Evolutionary conservation across 2,888 invertebrate genomes (phyloP).

Genomic region (Agapetus fuscipes): DNA sequence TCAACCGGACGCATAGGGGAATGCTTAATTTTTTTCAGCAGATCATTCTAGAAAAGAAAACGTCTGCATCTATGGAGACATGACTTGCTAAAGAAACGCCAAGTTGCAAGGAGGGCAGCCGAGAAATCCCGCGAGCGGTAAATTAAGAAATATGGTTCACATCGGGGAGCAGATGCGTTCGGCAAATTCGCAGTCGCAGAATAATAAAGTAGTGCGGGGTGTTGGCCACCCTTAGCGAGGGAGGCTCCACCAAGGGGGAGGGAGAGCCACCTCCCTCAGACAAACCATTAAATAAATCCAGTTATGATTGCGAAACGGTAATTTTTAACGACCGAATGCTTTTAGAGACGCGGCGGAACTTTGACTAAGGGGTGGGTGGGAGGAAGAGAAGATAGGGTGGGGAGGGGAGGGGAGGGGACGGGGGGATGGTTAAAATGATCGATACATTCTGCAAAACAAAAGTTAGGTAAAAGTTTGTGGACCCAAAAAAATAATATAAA

Average conservation of each 20-base stretch:
- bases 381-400: no score
- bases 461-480: no score
- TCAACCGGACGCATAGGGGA: no score
- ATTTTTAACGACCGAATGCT: slow-evolving; percentile 57
- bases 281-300: slow-evolving; percentile 20
- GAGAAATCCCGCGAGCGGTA: slow-evolving; percentile 2
- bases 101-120: no score
- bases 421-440: no score
- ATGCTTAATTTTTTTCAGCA: no score
- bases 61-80: no score
- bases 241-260: slow-evolving; percentile 3
- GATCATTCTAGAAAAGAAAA: slow-evolving; percentile 1
- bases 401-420: no score
- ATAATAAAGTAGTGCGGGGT: slow-evolving; percentile 9
- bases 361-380: no score
- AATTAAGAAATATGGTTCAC: slow-evolving; percentile 18
- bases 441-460: no score
- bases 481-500: no score
- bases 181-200: slow-evolving; percentile 7
- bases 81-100: no score
- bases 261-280: slow-evolving; percentile 4
- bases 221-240: slow-evolving; percentile 4
- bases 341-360: slow-evolving; percentile 53
- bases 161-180: slow-evolving; percentile 18
- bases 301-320: slow-evolving; percentile 25